Base-by-base conservation (phyloP, 2,113 vertebrate genomes). In the Azemiops feae region DNA sequence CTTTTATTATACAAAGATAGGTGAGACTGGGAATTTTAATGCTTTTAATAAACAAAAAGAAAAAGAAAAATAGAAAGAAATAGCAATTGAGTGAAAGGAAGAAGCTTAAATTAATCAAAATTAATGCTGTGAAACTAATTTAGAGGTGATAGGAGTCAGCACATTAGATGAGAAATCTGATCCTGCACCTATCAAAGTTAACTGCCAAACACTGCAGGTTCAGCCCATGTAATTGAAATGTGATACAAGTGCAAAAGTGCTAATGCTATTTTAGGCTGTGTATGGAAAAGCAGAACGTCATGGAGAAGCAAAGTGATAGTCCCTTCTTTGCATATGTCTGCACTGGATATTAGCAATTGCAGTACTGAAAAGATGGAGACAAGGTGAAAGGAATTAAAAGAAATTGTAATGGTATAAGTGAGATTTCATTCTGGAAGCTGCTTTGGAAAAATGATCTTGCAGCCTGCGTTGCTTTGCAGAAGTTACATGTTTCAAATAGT, bases 221-320 rank as follows among this genome's bases (percentile, higher is more conserved):
- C 85, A 91, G 89, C 91, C 94, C 88, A 47, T 5, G 47, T 87
- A 34, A 85, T 92, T 95, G 96, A 94, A 96, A 95, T 58, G 90
- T 85, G 96, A 92, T 94, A 94, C 0, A 2, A 34, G 57, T 88
- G 92, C 91, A 96, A 91, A 93, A 95, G 55, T 91, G 91, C 86
- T 95, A 89, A 92, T 95, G 53, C 87, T 93, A 74, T 95, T 93
- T 91, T 91, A 94, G 91, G 91, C 91, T 89, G 86, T 54, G 20
- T 93, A 20, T 88, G 1, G 89, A 93, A 94, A 94, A 87, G 93
- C 0, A 92, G 47, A 50, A 93, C 2, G 0, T 95, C 92, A 94
- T 94, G 95, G 94, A 94, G 93, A 93, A 94, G 85, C 92, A 91
- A 93, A n/a, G 92, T 94, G 87, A 92, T 93, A 60, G 88, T 93